Conservation (phyloP, 2,113 vertebrate genomes). For the Ammodytes dubius region DNA sequence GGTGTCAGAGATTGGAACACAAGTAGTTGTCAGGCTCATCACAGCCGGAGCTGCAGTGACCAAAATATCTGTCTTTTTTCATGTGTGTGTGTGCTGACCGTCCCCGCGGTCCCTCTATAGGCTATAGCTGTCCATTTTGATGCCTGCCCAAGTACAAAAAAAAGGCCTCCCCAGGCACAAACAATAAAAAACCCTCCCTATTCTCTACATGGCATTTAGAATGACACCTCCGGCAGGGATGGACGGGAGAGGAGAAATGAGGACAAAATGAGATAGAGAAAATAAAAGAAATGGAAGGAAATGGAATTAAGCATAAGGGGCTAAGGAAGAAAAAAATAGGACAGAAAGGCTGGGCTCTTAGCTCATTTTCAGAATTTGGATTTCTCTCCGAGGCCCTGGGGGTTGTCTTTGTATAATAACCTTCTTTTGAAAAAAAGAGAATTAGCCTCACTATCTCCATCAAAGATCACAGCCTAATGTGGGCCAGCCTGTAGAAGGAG, state of each 20-base stretch:
- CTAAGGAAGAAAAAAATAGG: constrained; percentile 63
- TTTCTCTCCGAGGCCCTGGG: constrained; percentile 51
- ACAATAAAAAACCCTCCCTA: constrained; percentile 47
- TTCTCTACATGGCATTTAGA: constrained; percentile 68
- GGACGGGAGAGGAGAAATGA: constrained; percentile 45
- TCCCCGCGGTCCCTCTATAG: constrained; percentile 9
- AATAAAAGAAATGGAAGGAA: constrained; percentile 14
- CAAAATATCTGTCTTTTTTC: constrained; percentile 53
- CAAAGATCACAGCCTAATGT: constrained; percentile 58
- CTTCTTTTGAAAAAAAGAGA: constrained; percentile 59
- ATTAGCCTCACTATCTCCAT: constrained; percentile 53
- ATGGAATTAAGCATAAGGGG: constrained; percentile 47
- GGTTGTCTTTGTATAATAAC: constrained; percentile 71
- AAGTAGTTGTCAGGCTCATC: constrained; percentile 49
- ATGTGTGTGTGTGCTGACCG: not conserved
- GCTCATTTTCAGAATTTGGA: constrained; percentile 71
- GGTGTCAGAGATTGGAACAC: constrained; percentile 24
- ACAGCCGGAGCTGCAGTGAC: constrained; percentile 39
- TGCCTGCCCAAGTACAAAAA: constrained; percentile 34
- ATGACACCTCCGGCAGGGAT: constrained; percentile 49
- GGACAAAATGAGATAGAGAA: constrained; percentile 18
- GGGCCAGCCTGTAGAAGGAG: constrained; percentile 51
- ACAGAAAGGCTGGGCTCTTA: constrained; percentile 45
- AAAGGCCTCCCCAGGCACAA: constrained; percentile 57
- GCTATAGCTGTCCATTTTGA: constrained; percentile 25